Percentiles rank a stretch among this genome's conserved stretches.
Conservation (phyloP, 2,113 vertebrate genomes). For the Oncorhynchus kisutch region DNA sequence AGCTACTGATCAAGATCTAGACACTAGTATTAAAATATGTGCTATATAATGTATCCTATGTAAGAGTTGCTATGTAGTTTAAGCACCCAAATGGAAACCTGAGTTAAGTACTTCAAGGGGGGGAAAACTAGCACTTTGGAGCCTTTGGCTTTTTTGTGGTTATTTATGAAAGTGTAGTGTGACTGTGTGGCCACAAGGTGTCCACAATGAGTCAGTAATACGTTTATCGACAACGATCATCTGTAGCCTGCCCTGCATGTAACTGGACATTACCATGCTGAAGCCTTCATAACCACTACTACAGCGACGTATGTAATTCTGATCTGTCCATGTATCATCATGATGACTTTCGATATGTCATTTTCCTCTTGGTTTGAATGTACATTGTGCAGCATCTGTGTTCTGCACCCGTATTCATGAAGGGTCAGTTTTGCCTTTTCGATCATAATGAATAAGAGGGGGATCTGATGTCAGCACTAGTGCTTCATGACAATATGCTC, state of each 20-base stretch:
- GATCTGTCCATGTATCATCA: no score
- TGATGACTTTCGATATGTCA: no score
- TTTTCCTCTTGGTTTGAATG: no score
- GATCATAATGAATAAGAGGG: no score
- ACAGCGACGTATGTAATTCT: no score
- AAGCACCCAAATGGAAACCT: background rate
- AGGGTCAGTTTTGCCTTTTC: no score
- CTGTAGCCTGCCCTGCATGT: background rate
- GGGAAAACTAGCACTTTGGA: conserved; percentile 38
- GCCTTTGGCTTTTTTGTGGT: conserved; percentile 11
- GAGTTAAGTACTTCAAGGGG: conserved; percentile 14
- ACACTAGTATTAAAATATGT: background rate
- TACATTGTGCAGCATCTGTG: no score
- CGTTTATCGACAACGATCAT: conserved; percentile 33
- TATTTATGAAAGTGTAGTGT: conserved; percentile 48
- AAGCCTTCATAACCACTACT: no score
- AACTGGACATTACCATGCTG: background rate
- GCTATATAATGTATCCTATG: background rate
- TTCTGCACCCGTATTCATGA: no score
- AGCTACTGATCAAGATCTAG: no score
- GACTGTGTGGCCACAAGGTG: conserved; percentile 53
- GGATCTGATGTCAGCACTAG: no score
- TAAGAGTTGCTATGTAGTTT: background rate
- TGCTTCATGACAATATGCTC: no score
- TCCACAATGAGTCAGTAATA: conserved; percentile 37